Base-by-base conservation (phyloP, 2,113 vertebrate species). In the Herpetotheres cachinnans region DNA sequence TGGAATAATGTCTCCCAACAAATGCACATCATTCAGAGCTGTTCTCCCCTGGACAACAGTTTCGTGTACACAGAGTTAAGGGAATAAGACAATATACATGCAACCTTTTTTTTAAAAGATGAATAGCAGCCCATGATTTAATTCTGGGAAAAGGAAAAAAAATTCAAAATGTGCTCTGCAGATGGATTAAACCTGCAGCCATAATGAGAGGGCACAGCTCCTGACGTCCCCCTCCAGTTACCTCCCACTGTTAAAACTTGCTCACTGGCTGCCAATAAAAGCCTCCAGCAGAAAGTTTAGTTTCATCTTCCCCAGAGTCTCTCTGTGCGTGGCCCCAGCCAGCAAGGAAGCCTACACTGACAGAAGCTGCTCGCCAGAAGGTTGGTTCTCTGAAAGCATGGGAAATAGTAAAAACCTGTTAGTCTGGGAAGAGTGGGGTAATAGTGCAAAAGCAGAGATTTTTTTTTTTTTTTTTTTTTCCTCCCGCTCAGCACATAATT, bases 151-250 rank as follows among this genome's bases (percentile, higher is more conserved):
- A 26, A n/a, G 5, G 2, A 4, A 20, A 44, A 54, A 56, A 19
- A 27, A 17, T 42, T 11, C 61, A 32, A 40, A 22, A 4, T 21
- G 13, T 24, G 9, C 19, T 65, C 3, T 24, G 11, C 26, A 5
- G 0, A 0, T 3, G 3, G 22, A 2, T 21, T 20, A 42, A 42
- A 1, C 10, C 18, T 9, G 13, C 11, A 10, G 13, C 12, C 3
- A 0, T 18, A 13, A 16, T 1, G 6, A 24, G 11, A 32, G 16
- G 8, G 17, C n/a, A 54, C 22, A 62, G 14, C 9, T 77, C 14
- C 30, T 36, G 21, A 65, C 71, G 16, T 71, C n/a, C n/a, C 42
- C 10, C 38, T 25, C 14, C 21, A 36, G 90, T 70, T 63, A 61
- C 83, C 67, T 94, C 92, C 96, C 90, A 65, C 72, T 9, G 1